Evolutionary conservation across 2,113 vertebrate species (phyloP).

Genomic region (Brachypteracias leptosomus): DNA sequence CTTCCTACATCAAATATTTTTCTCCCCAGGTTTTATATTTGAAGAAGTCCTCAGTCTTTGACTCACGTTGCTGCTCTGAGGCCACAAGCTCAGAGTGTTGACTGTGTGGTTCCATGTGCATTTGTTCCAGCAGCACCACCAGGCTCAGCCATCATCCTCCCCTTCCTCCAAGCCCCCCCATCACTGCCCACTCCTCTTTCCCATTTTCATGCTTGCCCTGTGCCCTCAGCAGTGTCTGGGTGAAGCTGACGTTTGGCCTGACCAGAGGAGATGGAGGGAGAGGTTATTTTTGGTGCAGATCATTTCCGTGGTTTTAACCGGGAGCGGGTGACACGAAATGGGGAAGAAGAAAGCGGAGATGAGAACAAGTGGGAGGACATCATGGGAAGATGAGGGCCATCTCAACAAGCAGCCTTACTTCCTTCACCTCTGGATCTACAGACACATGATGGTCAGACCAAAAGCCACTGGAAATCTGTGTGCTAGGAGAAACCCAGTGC

Average conservation of each 20-base stretch:
- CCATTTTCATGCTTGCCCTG: not conserved
- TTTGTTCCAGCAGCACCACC: not conserved
- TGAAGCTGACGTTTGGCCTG: not conserved
- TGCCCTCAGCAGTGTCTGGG: conserved; percentile 1
- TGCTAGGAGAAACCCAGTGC: not conserved
- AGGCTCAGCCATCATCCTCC: not conserved
- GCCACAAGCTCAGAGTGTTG: not conserved
- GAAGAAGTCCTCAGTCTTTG: not conserved
- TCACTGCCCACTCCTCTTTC: not conserved
- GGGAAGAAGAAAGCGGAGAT: not conserved
- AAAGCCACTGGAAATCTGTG: not conserved
- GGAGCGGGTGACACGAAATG: not conserved
- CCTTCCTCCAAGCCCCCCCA: not conserved
- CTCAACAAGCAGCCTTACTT: not conserved
- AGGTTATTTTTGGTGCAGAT: not conserved
- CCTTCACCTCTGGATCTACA: not conserved
- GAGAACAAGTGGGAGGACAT: not conserved
- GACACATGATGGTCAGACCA: not conserved
- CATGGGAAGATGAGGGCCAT: not conserved
- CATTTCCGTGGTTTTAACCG: not conserved
- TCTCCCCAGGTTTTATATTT: not conserved
- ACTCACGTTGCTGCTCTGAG: not conserved
- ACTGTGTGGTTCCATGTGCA: not conserved
- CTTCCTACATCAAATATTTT: not conserved
- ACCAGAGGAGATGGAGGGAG: not conserved